A percentile compares a stretch with the other conserved stretches of the same genome.
phyloP scores from a whole-genome alignment of 2,888 invertebrate genomes.

The Stenoptilia bipunctidactyla region DNA sequence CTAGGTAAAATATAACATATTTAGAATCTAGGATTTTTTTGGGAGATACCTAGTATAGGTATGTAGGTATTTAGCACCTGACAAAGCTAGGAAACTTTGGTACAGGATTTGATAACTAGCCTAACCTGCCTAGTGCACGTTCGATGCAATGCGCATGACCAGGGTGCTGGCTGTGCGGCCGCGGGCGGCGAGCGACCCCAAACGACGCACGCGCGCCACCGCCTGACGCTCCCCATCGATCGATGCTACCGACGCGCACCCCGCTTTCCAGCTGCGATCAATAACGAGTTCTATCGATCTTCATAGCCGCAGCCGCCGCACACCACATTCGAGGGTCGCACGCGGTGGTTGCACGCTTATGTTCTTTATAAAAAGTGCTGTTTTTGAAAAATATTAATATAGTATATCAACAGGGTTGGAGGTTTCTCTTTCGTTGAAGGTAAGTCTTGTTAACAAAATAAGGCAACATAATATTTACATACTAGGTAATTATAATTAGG shows the following conservation, averaged over 20 bases:
- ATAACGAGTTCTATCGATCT: conserved; percentile 82
- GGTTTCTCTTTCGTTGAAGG: too few relatives aligned
- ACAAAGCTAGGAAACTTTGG: too few relatives aligned
- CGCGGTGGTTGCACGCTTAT: conserved; percentile 50
- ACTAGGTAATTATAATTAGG: too few relatives aligned
- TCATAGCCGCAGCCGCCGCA: conserved; percentile 74
- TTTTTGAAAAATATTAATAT: conserved; percentile 5
- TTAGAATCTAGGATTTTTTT: too few relatives aligned
- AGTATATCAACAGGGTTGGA: too few relatives aligned
- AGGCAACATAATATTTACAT: too few relatives aligned
- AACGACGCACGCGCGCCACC: conserved; percentile 45
- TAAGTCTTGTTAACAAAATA: too few relatives aligned
- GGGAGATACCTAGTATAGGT: too few relatives aligned
- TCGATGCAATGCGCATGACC: conserved; percentile 48
- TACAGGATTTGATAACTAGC: background rate
- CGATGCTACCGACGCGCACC: conserved; percentile 85
- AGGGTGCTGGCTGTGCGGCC: conserved; percentile 42
- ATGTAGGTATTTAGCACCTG: too few relatives aligned
- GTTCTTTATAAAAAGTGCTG: conserved; percentile 6
- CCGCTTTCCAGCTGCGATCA: conserved; percentile 77
- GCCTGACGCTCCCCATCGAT: conserved; percentile 54
- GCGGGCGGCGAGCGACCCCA: conserved; percentile 23
- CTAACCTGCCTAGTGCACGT: background rate
- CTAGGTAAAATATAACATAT: too few relatives aligned
- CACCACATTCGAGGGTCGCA: conserved; percentile 59